phyloP scores from a whole-genome alignment of 2,797 vertebrate species.

The Chelon auratus region DNA sequence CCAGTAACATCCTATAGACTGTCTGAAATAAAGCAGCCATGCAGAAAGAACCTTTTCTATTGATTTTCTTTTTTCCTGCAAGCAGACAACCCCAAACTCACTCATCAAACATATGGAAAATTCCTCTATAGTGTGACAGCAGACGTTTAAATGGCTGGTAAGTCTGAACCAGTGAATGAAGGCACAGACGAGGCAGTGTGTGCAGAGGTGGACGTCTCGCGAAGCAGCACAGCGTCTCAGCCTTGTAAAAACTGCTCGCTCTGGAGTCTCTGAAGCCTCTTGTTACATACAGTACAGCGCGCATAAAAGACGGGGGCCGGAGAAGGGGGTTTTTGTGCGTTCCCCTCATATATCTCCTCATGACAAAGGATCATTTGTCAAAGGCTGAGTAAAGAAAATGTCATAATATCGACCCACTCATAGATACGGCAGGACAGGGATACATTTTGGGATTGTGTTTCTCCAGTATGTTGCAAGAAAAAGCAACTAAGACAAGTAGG shows the following conservation, averaged over 20 bases:
- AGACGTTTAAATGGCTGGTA: conserved; percentile 56
- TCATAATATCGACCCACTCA: conserved; percentile 1
- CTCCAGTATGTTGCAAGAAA: background rate
- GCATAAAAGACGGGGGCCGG: conserved; percentile 17
- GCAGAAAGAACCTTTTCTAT: background rate
- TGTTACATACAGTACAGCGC: conserved; percentile 31
- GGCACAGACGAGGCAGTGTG: conserved; percentile 56
- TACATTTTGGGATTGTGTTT: background rate
- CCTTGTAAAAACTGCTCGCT: conserved; percentile 47
- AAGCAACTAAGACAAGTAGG: background rate
- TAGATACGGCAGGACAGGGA: background rate
- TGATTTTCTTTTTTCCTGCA: conserved; percentile 19
- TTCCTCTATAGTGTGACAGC: conserved; percentile 74
- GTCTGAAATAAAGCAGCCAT: conserved; percentile 35
- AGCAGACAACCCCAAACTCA: conserved; percentile 42
- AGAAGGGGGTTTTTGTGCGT: conserved; percentile 14
- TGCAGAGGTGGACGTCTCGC: conserved; percentile 44
- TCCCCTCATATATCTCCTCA: conserved; percentile 1
- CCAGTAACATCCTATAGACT: conserved; percentile 31
- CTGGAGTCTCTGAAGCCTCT: conserved; percentile 46
- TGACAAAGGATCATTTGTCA: conserved; percentile 43
- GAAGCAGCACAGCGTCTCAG: conserved; percentile 29
- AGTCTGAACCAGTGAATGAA: conserved; percentile 45
- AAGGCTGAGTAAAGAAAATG: conserved; percentile 17
- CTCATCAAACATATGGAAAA: conserved; percentile 71